phyloP scores from a whole-genome alignment of 30 jellyfish, hydroid and myxozoan species.

The Chironex yamaguchii region DNA sequence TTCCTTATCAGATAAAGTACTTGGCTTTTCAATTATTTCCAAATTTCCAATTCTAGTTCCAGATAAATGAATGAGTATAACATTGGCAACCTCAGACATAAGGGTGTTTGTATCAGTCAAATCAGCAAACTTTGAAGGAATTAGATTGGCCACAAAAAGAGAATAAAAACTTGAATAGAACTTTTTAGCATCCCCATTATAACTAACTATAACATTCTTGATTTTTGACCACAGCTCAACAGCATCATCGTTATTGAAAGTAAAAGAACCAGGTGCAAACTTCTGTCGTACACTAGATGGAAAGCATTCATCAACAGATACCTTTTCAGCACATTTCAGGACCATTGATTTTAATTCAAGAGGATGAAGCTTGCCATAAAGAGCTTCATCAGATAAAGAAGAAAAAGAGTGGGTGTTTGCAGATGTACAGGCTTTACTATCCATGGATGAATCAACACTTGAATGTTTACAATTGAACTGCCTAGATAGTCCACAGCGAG shows the following conservation, averaged over 20 bases:
- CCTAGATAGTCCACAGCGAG: constrained; percentile 24
- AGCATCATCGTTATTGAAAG: constrained; percentile 14
- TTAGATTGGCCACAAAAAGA: neutral
- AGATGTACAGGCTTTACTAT: too few relatives aligned
- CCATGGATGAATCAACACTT: too few relatives aligned
- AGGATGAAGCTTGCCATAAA: constrained; percentile 2
- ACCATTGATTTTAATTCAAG: neutral
- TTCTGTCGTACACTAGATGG: neutral
- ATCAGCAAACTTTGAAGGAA: constrained; percentile 7
- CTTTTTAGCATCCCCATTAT: constrained; percentile 14
- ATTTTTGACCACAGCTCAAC: neutral
- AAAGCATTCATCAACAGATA: constrained; percentile 12
- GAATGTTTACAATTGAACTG: constrained; percentile 2
- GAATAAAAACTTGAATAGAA: constrained; percentile 18
- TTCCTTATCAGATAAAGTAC: too few relatives aligned
- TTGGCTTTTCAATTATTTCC: too few relatives aligned
- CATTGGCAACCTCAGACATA: constrained; percentile 26
- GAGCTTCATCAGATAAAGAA: too few relatives aligned
- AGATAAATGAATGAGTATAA: neutral
- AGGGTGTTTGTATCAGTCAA: constrained; percentile 14
- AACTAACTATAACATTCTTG: neutral
- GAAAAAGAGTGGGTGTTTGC: too few relatives aligned
- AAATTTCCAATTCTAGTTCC: too few relatives aligned
- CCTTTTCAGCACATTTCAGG: neutral
- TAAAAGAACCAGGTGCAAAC: neutral